A percentile compares a stretch with the other conserved stretches of the same genome.
These are phyloP conservation scores for Drosophila cardini DNA, from an alignment of 1,140 invertebrate species.

Conservation along the genomic window DNA sequence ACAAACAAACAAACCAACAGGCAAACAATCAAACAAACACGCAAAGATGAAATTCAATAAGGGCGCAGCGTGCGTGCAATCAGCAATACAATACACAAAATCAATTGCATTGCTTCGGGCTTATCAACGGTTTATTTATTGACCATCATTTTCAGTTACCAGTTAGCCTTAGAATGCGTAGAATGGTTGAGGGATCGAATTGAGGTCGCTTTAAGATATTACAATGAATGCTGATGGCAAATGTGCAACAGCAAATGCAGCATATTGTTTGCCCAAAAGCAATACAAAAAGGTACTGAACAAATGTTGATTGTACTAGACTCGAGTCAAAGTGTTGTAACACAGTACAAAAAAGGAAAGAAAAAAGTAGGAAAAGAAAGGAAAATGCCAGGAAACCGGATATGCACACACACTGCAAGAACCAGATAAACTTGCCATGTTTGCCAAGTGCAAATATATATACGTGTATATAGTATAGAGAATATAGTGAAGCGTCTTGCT, in stretches of 20 bases:
- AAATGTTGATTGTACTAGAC: conserved; percentile 74
- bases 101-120: conserved; percentile 76
- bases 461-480: conserved; percentile 10
- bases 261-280: conserved; percentile 62
- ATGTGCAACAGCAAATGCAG: conserved; percentile 57
- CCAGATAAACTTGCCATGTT: conserved; percentile 60
- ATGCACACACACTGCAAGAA: conserved; percentile 49
- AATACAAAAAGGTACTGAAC: conserved; percentile 75
- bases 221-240: conserved; percentile 30
- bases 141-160: conserved; percentile 42
- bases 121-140: conserved; percentile 80
- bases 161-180: not conserved
- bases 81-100: conserved; percentile 78
- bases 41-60: conserved; percentile 69
- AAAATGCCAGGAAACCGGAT: conserved; percentile 68
- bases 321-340: conserved; percentile 1
- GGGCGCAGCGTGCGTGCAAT: conserved; percentile 64
- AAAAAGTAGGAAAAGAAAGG: not conserved
- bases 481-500: conserved; percentile 33
- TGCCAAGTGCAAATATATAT: conserved; percentile 69
- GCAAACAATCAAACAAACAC: conserved; percentile 44
- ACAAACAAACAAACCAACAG: conserved; percentile 18
- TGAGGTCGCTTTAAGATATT: conserved; percentile 47
- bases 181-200: not conserved
- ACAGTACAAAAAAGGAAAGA: not conserved